phyloP scores from a whole-genome alignment of 2,113 vertebrate species.

The Phrynocephalus versicolor region DNA sequence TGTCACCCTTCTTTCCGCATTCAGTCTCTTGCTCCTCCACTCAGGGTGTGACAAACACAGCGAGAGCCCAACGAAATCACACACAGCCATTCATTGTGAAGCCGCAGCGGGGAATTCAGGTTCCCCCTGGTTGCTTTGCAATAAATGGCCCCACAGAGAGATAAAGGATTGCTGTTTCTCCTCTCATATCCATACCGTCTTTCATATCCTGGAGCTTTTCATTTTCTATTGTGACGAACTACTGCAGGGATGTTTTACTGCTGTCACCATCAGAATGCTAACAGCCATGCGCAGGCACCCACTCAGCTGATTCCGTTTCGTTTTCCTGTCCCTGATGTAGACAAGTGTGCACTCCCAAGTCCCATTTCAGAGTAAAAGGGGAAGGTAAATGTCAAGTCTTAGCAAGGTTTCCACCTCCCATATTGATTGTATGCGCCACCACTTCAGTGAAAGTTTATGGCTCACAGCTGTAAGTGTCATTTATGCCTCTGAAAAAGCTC shows the following conservation, averaged over 20 bases:
- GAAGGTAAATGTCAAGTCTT: not conserved
- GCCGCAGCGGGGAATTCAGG: too few species aligned
- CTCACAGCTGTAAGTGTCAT: conserved; percentile 11
- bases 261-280: not conserved
- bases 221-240: not conserved
- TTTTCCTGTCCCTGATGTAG: not conserved
- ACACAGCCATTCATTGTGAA: too few species aligned
- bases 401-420: not conserved
- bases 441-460: conserved; percentile 5
- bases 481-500: conserved; percentile 14
- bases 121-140: too few species aligned
- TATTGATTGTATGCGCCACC: not conserved
- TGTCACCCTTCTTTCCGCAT: too few species aligned
- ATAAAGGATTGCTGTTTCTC: not conserved
- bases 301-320: not conserved
- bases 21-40: too few species aligned
- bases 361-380: not conserved
- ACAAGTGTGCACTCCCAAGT: not conserved
- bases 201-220: not conserved
- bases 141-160: too few species aligned
- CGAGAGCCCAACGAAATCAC: too few species aligned
- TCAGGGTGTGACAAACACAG: too few species aligned
- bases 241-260: not conserved
- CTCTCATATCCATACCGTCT: not conserved
- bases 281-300: too few species aligned